Conservation (phyloP, 2,113 vertebrate species). For the Centropus bengalensis region DNA sequence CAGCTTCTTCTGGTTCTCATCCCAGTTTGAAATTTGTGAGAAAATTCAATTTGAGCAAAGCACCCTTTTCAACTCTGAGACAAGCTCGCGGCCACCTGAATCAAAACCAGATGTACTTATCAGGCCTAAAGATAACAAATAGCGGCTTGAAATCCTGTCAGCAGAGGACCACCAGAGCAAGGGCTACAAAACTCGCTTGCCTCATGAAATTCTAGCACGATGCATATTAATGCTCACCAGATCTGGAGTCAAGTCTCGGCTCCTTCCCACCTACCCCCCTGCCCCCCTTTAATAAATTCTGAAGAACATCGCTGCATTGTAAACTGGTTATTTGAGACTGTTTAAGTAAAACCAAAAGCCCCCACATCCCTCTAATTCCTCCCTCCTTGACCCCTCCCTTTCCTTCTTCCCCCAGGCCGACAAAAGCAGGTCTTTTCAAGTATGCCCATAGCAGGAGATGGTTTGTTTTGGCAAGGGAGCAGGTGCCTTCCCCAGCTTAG, state of each 20-base stretch:
- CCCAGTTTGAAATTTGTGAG: slow-evolving; percentile 89
- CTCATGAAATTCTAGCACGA: slow-evolving; percentile 74
- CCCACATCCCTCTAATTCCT: slow-evolving; percentile 52
- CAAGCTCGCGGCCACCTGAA: slow-evolving; percentile 89
- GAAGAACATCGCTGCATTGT: slow-evolving; percentile 72
- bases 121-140: slow-evolving; percentile 95
- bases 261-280: neutral
- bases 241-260: slow-evolving; percentile 51
- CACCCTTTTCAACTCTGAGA: slow-evolving; percentile 90
- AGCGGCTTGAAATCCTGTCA: slow-evolving; percentile 84
- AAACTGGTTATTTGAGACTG: slow-evolving; percentile 77
- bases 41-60: slow-evolving; percentile 91
- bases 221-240: slow-evolving; percentile 76
- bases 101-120: slow-evolving; percentile 98
- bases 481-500: slow-evolving; percentile 77
- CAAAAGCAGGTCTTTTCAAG: slow-evolving; percentile 75
- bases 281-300: slow-evolving; percentile 48
- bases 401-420: slow-evolving; percentile 42
- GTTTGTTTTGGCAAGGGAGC: slow-evolving; percentile 83
- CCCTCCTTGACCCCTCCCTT: neutral
- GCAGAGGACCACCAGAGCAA: slow-evolving; percentile 88
- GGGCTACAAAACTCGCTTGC: slow-evolving; percentile 71
- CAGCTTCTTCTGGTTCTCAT: slow-evolving; percentile 83
- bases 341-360: slow-evolving; percentile 73
- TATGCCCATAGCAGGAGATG: slow-evolving; percentile 69